Evolutionary conservation across 2,113 vertebrate species (phyloP).

Genomic region (Pristiophorus japonicus): DNA sequence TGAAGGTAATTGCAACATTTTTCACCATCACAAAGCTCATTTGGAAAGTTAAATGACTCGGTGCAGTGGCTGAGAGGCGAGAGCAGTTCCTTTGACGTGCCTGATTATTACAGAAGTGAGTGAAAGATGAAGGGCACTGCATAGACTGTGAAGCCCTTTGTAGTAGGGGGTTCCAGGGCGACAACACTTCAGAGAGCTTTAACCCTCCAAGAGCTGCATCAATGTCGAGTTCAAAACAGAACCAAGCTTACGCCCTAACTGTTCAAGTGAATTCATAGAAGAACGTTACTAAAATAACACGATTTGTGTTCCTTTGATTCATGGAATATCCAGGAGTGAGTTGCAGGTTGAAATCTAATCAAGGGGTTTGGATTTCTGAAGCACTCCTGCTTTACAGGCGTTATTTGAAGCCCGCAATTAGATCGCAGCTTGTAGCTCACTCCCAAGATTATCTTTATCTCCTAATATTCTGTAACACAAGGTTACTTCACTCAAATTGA

Average conservation of each 20-base stretch:
- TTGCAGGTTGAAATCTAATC: conserved; percentile 22
- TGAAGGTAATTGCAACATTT: conserved; percentile 18
- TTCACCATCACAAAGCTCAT: conserved; percentile 30
- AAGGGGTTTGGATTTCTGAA: background rate
- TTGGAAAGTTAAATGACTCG: conserved; percentile 26
- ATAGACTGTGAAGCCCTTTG: background rate
- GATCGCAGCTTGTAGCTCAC: background rate
- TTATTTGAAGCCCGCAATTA: conserved; percentile 7
- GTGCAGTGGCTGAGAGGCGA: conserved; percentile 7
- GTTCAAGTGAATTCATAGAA: background rate
- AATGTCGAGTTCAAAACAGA: background rate
- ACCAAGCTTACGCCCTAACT: background rate
- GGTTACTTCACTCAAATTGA: conserved; percentile 24
- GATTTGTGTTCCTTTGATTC: background rate
- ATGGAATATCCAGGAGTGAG: background rate
- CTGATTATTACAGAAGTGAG: conserved; percentile 21
- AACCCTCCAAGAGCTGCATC: background rate
- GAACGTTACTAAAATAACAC: background rate
- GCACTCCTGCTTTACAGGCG: background rate
- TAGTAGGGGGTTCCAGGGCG: background rate
- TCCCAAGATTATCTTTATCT: background rate
- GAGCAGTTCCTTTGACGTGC: background rate
- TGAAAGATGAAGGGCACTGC: conserved; percentile 8
- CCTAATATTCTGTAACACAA: conserved; percentile 1
- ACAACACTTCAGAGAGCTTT: background rate